These are phyloP conservation scores for Tautogolabrus adspersus DNA, from an alignment of 2,113 vertebrate genomes.

Conservation along the genomic window DNA sequence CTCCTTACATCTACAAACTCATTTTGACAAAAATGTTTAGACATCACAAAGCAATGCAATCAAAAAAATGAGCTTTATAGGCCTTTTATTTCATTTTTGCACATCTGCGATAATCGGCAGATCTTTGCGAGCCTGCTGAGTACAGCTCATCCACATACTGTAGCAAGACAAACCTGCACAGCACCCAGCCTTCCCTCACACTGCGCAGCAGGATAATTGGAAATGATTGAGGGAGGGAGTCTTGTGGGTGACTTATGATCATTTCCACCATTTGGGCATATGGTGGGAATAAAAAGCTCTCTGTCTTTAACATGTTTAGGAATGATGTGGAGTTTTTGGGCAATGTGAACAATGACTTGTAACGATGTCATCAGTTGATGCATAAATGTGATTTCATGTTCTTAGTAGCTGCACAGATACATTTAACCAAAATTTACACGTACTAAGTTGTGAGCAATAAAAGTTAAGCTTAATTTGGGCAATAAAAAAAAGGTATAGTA, in stretches of 20 bases:
- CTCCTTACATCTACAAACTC: neutral
- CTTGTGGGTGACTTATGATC: slow-evolving; percentile 19
- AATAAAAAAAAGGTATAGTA: too few relatives aligned
- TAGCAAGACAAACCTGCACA: slow-evolving; percentile 43
- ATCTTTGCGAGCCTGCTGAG: slow-evolving; percentile 40
- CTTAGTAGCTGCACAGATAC: neutral
- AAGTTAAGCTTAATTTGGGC: too few relatives aligned
- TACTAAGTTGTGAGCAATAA: too few relatives aligned
- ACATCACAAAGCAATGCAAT: neutral
- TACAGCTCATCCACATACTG: slow-evolving; percentile 19
- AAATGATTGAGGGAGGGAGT: slow-evolving; percentile 30
- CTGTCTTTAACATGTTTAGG: slow-evolving; percentile 2
- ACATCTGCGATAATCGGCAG: slow-evolving; percentile 37
- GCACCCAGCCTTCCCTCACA: slow-evolving; percentile 5
- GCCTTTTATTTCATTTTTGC: slow-evolving; percentile 42
- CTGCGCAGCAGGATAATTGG: slow-evolving; percentile 49
- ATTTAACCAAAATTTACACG: too few relatives aligned
- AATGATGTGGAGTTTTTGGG: neutral
- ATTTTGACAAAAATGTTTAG: slow-evolving; percentile 10
- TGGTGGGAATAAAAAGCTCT: slow-evolving; percentile 13
- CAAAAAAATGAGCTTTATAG: slow-evolving; percentile 18
- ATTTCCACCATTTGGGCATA: slow-evolving; percentile 36
- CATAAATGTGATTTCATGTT: slow-evolving; percentile 10
- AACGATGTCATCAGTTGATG: neutral
- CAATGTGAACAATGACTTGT: neutral